Evolutionary conservation across 2,888 invertebrate genomes (phyloP), one percentile per base, ranked within the genome.

Genomic region (Leucophora obtusa): DNA sequence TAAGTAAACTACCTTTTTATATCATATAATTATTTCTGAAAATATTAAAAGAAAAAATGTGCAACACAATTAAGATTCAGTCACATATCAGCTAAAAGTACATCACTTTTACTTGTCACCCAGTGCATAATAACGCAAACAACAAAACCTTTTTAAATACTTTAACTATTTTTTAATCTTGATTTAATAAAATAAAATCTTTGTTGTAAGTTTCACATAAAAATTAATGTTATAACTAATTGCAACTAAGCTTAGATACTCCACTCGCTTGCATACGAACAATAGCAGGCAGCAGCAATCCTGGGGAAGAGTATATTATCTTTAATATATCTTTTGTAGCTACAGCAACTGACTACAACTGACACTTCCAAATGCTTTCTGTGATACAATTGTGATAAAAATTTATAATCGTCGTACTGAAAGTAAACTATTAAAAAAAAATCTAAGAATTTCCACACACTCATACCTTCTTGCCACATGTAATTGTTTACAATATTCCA

Each of bases 161-260:
- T 53, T 59, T 50, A 18, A 21, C n/a, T 50, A 21, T 24, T 17
- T 35, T 59, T 15, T 71, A 24, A 43, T 74, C 69, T 50, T 43
- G 53, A 65, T 53, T n/a, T n/a, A 76, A 58, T 53, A 33, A 68
- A 63, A 58, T 11, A 68, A 68, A 66, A 65, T 28, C 43, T n/a
- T n/a, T n/a, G n/a, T n/a, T n/a, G n/a, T 21, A 72, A 75, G 50
- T 80, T 77, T 81, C 77, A 60, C 81, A 81, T 73, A 73, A 72
- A 77, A 77, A 77, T 77, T 73, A 73, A 65, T 65, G 65, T 65
- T 65, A 43, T 17, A 80, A 73, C 72, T 77, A 81, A 81, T 77
- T 81, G 73, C 72, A 73, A 51, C 38, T 58, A 53, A 68, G 73
- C 78, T 66, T 73, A 60, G 54, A 62, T 56, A 50, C 50, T 28